Conservation (phyloP, 2,113 vertebrate genomes). For the Tauraco erythrolophus region DNA sequence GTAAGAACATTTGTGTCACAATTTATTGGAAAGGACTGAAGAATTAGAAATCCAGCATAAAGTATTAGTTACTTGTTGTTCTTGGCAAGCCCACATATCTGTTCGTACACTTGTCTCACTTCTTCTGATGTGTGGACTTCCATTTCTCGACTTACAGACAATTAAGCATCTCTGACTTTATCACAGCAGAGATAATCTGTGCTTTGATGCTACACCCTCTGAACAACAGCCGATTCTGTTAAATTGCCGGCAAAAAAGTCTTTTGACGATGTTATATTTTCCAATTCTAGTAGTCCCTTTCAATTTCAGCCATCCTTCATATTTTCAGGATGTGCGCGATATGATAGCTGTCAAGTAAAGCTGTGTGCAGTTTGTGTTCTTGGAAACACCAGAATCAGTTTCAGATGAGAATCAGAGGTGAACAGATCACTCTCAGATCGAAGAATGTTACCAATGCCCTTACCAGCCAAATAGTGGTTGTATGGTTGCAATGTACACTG, state of each 20-base stretch:
- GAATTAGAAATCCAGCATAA: background rate
- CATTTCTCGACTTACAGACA: background rate
- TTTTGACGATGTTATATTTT: background rate
- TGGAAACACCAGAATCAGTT: background rate
- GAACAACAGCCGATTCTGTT: background rate
- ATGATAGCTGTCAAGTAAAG: background rate
- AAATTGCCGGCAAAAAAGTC: background rate
- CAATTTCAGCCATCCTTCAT: background rate
- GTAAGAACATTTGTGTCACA: background rate
- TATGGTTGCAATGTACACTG: fast-evolving
- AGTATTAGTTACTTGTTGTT: background rate
- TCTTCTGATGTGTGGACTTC: background rate
- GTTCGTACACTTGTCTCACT: background rate
- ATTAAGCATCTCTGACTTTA: background rate
- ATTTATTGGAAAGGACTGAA: background rate
- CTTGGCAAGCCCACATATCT: background rate
- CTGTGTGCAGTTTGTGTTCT: background rate
- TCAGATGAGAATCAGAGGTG: background rate
- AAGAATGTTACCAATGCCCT: background rate
- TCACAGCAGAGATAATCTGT: background rate
- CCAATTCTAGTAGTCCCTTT: background rate
- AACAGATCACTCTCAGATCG: background rate
- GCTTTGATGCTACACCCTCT: background rate
- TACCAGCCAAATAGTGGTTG: background rate
- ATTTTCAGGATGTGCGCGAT: background rate